phyloP scores from a whole-genome alignment of 2,113 vertebrate genomes.

The Eubucco bourcierii region DNA sequence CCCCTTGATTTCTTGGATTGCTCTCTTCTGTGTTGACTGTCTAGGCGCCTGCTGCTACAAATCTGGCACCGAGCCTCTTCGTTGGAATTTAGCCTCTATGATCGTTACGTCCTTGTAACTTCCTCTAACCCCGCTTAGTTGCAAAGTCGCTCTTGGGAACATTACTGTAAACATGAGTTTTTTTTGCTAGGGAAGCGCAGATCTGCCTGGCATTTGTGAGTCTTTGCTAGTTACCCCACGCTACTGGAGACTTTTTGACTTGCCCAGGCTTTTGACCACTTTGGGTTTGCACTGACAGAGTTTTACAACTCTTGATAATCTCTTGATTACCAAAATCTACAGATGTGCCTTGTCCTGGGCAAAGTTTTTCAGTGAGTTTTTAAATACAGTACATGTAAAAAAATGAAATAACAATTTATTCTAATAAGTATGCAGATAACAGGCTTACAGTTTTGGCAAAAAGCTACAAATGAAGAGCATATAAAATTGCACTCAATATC shows the following conservation, averaged over 20 bases:
- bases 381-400: background rate
- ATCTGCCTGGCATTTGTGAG: background rate
- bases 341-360: background rate
- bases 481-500: background rate
- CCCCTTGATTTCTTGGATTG: too few species aligned
- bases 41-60: fast-evolving
- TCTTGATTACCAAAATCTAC: background rate
- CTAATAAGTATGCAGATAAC: background rate
- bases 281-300: background rate
- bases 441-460: background rate
- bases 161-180: fast-evolving
- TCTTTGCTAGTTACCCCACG: fast-evolving
- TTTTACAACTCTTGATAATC: background rate
- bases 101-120: background rate
- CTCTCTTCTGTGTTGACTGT: fast-evolving
- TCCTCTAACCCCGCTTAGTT: background rate
- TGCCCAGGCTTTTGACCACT: background rate
- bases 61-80: fast-evolving
- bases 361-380: background rate
- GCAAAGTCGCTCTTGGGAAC: background rate
- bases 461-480: background rate
- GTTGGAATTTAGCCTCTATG: fast-evolving
- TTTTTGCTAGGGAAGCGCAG: fast-evolving
- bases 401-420: background rate
- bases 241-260: background rate